Base-by-base conservation (phyloP, 1,140 invertebrate genomes). In the Melitaea cinxia region DNA sequence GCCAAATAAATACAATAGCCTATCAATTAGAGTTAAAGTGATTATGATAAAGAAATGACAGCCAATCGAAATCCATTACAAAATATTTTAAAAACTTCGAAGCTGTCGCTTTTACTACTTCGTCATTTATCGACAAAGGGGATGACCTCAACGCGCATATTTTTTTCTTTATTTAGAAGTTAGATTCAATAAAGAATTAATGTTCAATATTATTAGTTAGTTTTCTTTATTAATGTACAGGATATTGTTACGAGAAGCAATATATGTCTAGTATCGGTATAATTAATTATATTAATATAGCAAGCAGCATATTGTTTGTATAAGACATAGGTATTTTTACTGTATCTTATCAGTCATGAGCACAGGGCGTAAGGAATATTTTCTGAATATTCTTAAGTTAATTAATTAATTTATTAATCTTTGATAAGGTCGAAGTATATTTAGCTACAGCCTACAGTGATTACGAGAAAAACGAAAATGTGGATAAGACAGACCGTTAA, bases 391-490 rank as follows among this genome's bases (percentile, higher is more conserved):
- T 33, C 9, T 33, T 33, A n/a, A 33, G 26, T 28, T 28, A 28
- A 33, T 33, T 33, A 9, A 33, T 33, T 33, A 33, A 33, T 10
- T 33, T 33, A 33, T 10, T 33, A 33, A 42, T 4, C 4, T 47
- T 23, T 1, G 9, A 45, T 19, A 21, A 45, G 17, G 42, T 47
- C 19, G 23, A 47, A 23, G 2, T 23, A 4, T 5, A 42, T 1
- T 12, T 19, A 47, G 10, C 30, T 10, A 33, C 30, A 10, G 24
- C 6, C 12, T 6, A 47, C 5, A 42, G 9, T 10, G 37, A 57
- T 57, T 26, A 57, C 5, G 14, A 28, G 24, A 26, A 57, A 57
- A 45, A 57, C 54, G 35, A 42, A 57, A 45, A 42, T 9, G 23
- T 26, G 10, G 15, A 57, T 56, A 56, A 57, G 54, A 42, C 35